These are phyloP conservation scores for Chamaea fasciata DNA, from an alignment of 2,113 vertebrate species.

Conservation along the genomic window DNA sequence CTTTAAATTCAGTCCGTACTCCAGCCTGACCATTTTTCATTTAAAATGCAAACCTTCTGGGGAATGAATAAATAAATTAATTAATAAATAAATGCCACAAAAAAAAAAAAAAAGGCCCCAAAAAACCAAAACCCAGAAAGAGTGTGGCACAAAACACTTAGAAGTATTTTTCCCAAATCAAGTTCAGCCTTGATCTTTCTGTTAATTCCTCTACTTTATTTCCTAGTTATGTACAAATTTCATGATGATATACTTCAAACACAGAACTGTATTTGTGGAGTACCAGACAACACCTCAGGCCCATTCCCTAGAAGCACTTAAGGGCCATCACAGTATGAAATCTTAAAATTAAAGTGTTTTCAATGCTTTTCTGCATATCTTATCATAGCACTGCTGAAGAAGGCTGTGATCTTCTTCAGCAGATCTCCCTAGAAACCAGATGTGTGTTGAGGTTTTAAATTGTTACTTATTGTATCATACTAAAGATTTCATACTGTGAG, in stretches of 20 bases:
- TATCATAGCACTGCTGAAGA: neutral
- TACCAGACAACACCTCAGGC: neutral
- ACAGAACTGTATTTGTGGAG: neutral
- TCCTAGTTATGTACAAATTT: neutral
- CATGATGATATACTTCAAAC: accelerated
- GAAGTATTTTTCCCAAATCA: neutral
- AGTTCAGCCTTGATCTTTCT: neutral
- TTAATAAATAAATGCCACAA: neutral
- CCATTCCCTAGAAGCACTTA: neutral
- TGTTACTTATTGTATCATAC: neutral
- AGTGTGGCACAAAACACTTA: neutral
- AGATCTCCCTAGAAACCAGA: neutral
- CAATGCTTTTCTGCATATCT: neutral
- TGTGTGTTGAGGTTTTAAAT: neutral
- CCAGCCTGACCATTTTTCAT: neutral
- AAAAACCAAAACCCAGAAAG: neutral
- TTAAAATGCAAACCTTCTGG: neutral
- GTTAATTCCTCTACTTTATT: neutral
- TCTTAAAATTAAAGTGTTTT: neutral
- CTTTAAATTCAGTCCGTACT: neutral
- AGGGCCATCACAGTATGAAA: neutral
- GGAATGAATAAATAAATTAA: neutral
- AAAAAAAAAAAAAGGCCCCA: neutral
- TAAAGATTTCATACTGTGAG: neutral
- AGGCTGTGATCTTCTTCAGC: neutral